Conservation (phyloP, 2,113 vertebrate genomes). For the Trematomus loennbergii region DNA sequence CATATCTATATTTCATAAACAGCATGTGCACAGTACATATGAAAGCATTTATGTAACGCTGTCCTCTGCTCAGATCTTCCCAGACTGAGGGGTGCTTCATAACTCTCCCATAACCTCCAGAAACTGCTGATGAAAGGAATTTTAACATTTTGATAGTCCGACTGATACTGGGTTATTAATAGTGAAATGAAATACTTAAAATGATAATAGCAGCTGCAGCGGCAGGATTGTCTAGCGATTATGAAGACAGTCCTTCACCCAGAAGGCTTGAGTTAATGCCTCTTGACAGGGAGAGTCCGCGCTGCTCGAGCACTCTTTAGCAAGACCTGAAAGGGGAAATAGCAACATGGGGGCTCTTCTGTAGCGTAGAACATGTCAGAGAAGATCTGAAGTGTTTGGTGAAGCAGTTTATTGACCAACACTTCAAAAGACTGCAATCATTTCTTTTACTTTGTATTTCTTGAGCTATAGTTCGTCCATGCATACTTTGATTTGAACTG, state of each 20-base stretch:
- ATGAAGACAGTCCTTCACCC: background rate
- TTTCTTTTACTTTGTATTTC: too few species aligned
- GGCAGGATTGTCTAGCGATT: background rate
- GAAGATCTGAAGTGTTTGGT: background rate
- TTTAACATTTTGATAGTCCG: constrained; percentile 8
- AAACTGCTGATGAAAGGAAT: constrained; percentile 24
- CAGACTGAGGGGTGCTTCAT: constrained; percentile 12
- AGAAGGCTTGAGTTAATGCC: background rate
- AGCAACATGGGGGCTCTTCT: background rate
- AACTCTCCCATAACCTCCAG: background rate
- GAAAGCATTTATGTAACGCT: constrained; percentile 10
- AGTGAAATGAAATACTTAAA: constrained; percentile 9
- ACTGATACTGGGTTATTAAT: constrained; percentile 16
- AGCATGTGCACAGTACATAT: background rate
- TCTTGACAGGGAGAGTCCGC: background rate
- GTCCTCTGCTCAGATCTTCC: background rate
- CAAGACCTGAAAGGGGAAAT: background rate
- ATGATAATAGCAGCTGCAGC: constrained; percentile 7
- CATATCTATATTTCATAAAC: background rate
- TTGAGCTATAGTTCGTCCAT: too few species aligned
- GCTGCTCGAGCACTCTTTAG: constrained; percentile 1
- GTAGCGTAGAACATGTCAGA: background rate
- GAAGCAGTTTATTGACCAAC: background rate
- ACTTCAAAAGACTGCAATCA: background rate
- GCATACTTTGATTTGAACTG: too few species aligned